Base-by-base conservation (phyloP, 1,140 invertebrate genomes). In the Portunus trituberculatus region DNA sequence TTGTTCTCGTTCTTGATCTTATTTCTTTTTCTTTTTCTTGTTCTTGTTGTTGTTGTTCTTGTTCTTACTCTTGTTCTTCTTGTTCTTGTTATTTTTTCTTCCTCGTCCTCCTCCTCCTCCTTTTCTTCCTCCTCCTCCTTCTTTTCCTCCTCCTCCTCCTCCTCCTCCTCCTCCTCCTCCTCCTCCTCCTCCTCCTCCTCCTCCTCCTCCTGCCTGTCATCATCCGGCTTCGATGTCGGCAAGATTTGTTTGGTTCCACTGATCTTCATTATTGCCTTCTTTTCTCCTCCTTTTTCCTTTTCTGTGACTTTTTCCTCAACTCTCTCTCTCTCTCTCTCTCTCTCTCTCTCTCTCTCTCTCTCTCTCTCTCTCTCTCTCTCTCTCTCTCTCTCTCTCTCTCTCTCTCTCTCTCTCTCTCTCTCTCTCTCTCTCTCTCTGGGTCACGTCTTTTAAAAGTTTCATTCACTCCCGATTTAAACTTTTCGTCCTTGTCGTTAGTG, bases 151-250 rank as follows among this genome's bases (percentile, higher is more conserved):
- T 46, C 88, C 88, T 48, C 28, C 39, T 48, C 39, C 88, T 46
- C 88, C 45, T 46, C 45, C 32, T 59, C 46, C 89, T 91, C 89
- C 46, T 59, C 89, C 32, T 59, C 89, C 67, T 76, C 67, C 67
- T 76, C 67, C 67, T 76, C 67, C 67, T 76, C 67, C 67, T 76
- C 67, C 67, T 76, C 67, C 67, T 76, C 67, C 67, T 76, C 67
- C 67, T 76, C 67, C 67, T 76, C 67, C 67, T n/a, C 67, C 67
- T 76, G 0, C 67, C 16, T 20, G 12, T 59, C 52, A 12, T 10
- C 52, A 12, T 59, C 67, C 4, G 20, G 67, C n/a, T n/a, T 76
- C 16, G n/a, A 76, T 76, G 67, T 76, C 25, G 67, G 25, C 12
- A n/a, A n/a, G 67, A 76, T n/a, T 25, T n/a, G n/a, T 76, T 76